A percentile compares a stretch with the other conserved stretches of the same genome.
Conservation (phyloP, 2,888 invertebrate genomes). For the Himalopsyche tibetana region DNA sequence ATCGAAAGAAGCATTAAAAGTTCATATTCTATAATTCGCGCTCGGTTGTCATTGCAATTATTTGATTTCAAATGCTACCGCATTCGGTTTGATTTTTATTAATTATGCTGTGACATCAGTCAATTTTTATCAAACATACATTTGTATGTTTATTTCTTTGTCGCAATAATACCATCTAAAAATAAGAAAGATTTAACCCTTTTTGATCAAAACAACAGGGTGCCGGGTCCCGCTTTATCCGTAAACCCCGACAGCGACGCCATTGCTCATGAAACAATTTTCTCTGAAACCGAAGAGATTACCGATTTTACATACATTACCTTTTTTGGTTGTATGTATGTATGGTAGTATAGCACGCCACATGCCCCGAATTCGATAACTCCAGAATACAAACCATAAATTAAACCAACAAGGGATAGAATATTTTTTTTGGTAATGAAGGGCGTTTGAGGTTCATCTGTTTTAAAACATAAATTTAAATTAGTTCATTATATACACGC, state of each 20-base stretch:
- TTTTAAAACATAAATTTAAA: too few species aligned
- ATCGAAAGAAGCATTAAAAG: too few species aligned
- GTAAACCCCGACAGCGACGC: slow-evolving; percentile 23
- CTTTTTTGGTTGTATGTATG: background rate
- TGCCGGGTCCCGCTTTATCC: background rate
- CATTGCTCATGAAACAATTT: slow-evolving; percentile 55
- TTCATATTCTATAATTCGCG: too few species aligned
- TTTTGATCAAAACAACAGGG: slow-evolving; percentile 35
- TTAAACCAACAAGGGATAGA: slow-evolving; percentile 3
- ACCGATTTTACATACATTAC: slow-evolving; percentile 50
- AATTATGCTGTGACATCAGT: too few species aligned
- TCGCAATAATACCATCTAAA: too few species aligned
- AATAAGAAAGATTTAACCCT: background rate
- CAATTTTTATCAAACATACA: too few species aligned
- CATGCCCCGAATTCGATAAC: background rate
- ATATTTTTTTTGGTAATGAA: background rate
- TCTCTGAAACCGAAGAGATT: slow-evolving; percentile 53
- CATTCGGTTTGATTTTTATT: too few species aligned
- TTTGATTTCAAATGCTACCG: too few species aligned
- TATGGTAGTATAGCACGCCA: background rate
- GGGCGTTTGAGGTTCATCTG: background rate
- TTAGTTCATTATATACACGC: too few species aligned
- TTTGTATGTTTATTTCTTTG: too few species aligned
- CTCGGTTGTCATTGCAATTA: too few species aligned
- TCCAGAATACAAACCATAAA: slow-evolving; percentile 16